Evolutionary conservation across 2,888 invertebrate species (phyloP).

Genomic region (Drosophila paranaensis): DNA sequence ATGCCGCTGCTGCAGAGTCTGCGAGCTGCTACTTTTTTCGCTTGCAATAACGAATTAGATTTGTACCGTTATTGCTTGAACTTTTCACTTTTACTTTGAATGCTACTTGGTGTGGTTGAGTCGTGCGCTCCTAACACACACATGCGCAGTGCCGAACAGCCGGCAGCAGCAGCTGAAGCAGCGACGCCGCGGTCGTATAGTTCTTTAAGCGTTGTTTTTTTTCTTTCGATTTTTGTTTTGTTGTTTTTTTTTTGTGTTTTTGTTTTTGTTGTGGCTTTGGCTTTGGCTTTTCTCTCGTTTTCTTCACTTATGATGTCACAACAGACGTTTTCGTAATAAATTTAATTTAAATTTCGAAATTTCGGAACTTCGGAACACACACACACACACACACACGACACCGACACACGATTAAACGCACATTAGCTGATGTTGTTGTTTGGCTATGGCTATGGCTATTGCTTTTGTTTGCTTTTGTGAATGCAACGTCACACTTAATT

Average conservation of each 20-base stretch:
- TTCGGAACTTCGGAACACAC: conserved; percentile 40
- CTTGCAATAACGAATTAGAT: conserved; percentile 19
- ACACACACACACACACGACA: conserved; percentile 45
- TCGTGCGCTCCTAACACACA: conserved; percentile 39
- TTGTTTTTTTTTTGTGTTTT: conserved; percentile 34
- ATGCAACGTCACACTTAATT: conserved; percentile 62
- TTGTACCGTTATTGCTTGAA: conserved; percentile 31
- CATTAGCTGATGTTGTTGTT: conserved; percentile 55
- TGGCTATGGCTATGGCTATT: conserved; percentile 7
- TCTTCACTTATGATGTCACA: conserved; percentile 69
- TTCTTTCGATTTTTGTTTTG: conserved; percentile 21
- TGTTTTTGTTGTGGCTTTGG: conserved; percentile 50
- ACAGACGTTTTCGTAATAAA: conserved; percentile 42
- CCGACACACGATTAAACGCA: conserved; percentile 56
- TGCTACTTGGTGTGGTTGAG: conserved; percentile 20
- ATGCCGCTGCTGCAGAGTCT: conserved; percentile 11
- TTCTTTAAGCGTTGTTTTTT: conserved; percentile 23
- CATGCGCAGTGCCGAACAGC: conserved; percentile 66
- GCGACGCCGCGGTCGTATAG: conserved; percentile 31
- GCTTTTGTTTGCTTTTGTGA: conserved; percentile 46
- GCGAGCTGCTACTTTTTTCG: conserved; percentile 21
- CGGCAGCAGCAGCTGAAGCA: conserved; percentile 49
- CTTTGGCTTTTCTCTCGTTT: conserved; percentile 43
- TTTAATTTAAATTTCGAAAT: conserved; percentile 58
- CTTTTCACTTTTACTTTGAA: conserved; percentile 53